Conservation (phyloP, 53 echinoderm and acorn worm species). For the Apostichopus leukothele region DNA sequence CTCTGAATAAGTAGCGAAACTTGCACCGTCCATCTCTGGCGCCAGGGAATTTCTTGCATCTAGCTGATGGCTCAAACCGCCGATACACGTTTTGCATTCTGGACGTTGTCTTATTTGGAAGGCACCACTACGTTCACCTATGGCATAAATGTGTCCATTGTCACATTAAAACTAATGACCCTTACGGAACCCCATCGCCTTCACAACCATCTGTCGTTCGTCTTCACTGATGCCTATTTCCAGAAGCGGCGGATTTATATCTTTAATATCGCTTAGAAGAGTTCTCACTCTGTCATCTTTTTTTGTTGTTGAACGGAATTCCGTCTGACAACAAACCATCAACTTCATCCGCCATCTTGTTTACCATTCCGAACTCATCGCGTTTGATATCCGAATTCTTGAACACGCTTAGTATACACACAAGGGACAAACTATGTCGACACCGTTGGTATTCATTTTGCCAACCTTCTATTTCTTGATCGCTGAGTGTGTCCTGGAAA, state of each 20-base stretch:
- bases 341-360: slow-evolving; percentile 9
- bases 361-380: not conserved
- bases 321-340: slow-evolving; percentile 47
- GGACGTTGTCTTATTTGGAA: slow-evolving; percentile 57
- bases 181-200: slow-evolving; percentile 57
- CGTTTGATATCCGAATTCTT: not conserved
- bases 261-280: slow-evolving; percentile 25
- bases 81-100: slow-evolving; percentile 68
- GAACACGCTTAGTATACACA: not conserved
- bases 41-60: slow-evolving; percentile 63
- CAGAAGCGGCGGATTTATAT: not conserved
- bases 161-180: slow-evolving; percentile 78
- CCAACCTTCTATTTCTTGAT: slow-evolving; percentile 62
- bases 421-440: not conserved
- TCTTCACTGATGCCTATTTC: slow-evolving; percentile 58
- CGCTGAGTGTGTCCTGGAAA: slow-evolving; percentile 32
- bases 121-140: slow-evolving; percentile 81
- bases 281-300: not conserved
- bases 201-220: slow-evolving; percentile 66
- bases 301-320: not conserved
- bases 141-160: slow-evolving; percentile 53
- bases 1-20: slow-evolving; percentile 65
- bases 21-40: slow-evolving; percentile 81
- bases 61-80: slow-evolving; percentile 56
- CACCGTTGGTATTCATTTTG: slow-evolving; percentile 59